Conservation (phyloP, 1,140 invertebrate species). For the Papilio helenus region DNA sequence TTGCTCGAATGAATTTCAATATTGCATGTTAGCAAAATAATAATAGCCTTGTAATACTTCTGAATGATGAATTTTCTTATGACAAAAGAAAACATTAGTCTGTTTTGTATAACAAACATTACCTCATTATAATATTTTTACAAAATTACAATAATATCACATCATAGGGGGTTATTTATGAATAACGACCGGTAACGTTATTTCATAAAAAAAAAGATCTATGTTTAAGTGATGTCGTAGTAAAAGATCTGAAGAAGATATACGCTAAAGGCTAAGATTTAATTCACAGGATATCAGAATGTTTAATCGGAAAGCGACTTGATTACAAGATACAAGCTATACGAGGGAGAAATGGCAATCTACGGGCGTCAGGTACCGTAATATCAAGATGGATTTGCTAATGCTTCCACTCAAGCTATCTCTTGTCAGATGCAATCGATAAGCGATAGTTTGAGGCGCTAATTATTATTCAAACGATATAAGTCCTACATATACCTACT, state of each 20-base stretch:
- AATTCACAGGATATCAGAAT: neutral
- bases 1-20: neutral
- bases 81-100: neutral
- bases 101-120: neutral
- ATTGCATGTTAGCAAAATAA: neutral
- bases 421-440: conserved; percentile 23
- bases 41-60: neutral
- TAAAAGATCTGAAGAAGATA: neutral
- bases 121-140: neutral
- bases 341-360: conserved; percentile 24
- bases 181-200: too few relatives aligned
- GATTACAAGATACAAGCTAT: neutral
- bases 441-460: neutral
- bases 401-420: conserved; percentile 12
- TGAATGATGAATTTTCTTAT: neutral
- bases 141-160: too few relatives aligned
- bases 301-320: conserved; percentile 16
- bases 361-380: conserved; percentile 15
- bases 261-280: neutral
- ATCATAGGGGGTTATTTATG: too few relatives aligned
- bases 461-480: neutral
- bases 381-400: conserved; percentile 36
- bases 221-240: neutral
- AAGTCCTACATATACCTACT: too few relatives aligned
- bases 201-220: too few relatives aligned